A percentile compares a stretch with the other conserved stretches of the same genome.
Conservation (phyloP, 1,140 invertebrate species). For the Pemphigus obesinymphae region DNA sequence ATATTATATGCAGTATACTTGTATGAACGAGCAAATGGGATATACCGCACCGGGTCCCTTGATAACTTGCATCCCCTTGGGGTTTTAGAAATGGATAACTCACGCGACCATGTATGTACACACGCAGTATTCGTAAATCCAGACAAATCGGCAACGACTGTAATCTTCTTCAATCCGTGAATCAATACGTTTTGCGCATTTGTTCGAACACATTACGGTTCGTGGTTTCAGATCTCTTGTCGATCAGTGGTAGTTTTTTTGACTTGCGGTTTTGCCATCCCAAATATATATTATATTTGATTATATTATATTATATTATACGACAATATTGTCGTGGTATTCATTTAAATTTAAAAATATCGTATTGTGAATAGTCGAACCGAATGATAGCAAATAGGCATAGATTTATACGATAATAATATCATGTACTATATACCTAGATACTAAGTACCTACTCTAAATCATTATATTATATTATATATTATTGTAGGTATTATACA, state of each 20-base stretch:
- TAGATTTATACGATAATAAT: too few relatives aligned
- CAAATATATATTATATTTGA: background rate
- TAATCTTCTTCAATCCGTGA: constrained; percentile 3
- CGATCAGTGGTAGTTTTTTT: background rate
- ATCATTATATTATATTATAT: too few relatives aligned
- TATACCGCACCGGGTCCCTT: background rate
- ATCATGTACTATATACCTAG: too few relatives aligned
- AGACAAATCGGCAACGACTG: constrained; percentile 27
- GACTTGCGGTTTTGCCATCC: background rate
- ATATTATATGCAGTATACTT: background rate
- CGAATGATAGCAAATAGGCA: too few relatives aligned
- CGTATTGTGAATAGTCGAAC: too few relatives aligned
- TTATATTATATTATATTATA: too few relatives aligned
- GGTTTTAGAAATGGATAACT: background rate
- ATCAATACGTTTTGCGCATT: constrained; percentile 1
- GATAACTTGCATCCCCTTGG: constrained; percentile 18
- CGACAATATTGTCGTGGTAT: too few relatives aligned
- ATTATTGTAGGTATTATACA: too few relatives aligned
- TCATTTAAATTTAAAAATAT: too few relatives aligned
- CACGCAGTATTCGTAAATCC: background rate
- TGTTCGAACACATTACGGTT: background rate
- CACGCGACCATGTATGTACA: background rate
- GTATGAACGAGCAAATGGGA: constrained; percentile 23
- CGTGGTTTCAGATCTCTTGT: constrained; percentile 4
- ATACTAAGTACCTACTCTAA: too few relatives aligned